Base-by-base conservation (phyloP, 2,797 vertebrate genomes). In the Hippoglossus hippoglossus region DNA sequence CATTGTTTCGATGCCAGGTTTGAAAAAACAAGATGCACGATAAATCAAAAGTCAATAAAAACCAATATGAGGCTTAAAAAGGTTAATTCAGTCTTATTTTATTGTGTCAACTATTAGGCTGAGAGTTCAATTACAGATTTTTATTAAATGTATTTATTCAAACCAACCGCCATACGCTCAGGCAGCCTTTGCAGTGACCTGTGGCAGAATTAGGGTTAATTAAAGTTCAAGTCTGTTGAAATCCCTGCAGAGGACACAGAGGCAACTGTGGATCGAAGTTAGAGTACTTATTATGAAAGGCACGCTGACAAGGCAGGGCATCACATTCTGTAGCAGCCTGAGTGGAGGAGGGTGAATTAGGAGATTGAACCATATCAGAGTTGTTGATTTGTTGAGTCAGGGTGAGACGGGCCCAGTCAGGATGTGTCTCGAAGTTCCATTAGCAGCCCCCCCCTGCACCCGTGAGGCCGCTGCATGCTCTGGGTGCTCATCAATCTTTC, bases 401-500 rank as follows among this genome's bases (percentile, higher is more conserved):
- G 76, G 57, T 19, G 5, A 65, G 60, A 74, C 63, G 2, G 55
- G 66, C 77, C 70, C 31, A 53, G 65, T 82, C 71, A 31, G 58
- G 63, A 55, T 64, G 66, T 59, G 67, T 85, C 64, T 73, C 21
- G 34, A 67, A 63, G 59, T 61, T 85, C 86, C 82, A 90, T 93
- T 91, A 89, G 82, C 59, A 19, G 63, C 81, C 79, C 55, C 62
- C 53, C 62, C 61, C 52, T 77, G 75, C 68, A 84, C 75, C 83
- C 86, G 74, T 0, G 24, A 74, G 60, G 54, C 70, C 26, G 57
- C 81, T 68, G 66, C 47, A 61, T n/a, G 16, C 64, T 56, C 61
- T 19, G 66, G 52, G 79, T 68, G 59, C 76, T 80, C 86, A 90
- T 92, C 81, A 91, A 87, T 92, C 83, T 90, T 93, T 92, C 60